Base-by-base conservation (phyloP, 2,888 invertebrate species). In the Congeria kusceri region DNA sequence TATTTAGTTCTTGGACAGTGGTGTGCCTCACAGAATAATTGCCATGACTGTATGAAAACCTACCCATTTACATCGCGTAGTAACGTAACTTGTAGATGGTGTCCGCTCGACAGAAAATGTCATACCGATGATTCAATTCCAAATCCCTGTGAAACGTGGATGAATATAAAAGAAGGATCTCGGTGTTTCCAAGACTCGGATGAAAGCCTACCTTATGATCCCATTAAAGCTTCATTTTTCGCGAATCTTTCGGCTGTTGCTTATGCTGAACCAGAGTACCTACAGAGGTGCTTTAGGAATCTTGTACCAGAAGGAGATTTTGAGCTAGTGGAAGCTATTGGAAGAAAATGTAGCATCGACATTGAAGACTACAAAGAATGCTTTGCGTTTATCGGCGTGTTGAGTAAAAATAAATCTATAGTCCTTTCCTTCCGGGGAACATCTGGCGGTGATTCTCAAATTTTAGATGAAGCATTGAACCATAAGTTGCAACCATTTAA, bases 371-470 rank as follows among this genome's bases (percentile, higher is more conserved):
- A 61, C 39, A 58, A 66, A 39, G 23, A 46, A 47, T 79, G 79
- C 47, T 67, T 70, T 39, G 79, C 74, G 0, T 70, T 66, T 23
- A 69, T 63, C 0, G 74, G 66, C 9, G 47, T 66, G 25, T 74
- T 74, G 11, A 29, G 63, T 18, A 27, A 9, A 3, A 47, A 39
- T 23, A 79, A 44, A 29, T 46, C 44, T 18, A 74, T 79, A 3
- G 39, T 75, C 13, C 20, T 79, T 9, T 56, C 74, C 2, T 74
- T 67, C 47, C 56, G 74, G 15, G 79, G 74, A n/a, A n/a, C n/a
- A n/a, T n/a, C n/a, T n/a, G n/a, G n/a, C n/a, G n/a, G n/a, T n/a
- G n/a, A n/a, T n/a, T n/a, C n/a, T n/a, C n/a, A n/a, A n/a, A n/a
- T n/a, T n/a, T n/a, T n/a, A 11, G 39, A 39, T 39, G 39, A 15